These are phyloP conservation scores for Cyrtodaria siliqua DNA, from an alignment of 2,888 invertebrate species.

Conservation along the genomic window DNA sequence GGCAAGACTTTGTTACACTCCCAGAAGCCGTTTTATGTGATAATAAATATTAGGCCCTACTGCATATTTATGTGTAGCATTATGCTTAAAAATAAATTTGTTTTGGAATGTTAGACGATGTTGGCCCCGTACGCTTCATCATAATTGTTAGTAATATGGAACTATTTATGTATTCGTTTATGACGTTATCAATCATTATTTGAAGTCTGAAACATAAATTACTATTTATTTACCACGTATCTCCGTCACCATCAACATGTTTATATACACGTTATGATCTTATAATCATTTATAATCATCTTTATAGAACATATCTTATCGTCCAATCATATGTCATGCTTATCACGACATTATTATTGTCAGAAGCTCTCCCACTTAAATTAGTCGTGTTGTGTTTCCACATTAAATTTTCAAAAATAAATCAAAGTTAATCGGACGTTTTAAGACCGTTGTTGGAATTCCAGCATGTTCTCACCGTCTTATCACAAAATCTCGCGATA, in stretches of 20 bases:
- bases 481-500: conserved; percentile 61
- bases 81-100: too few species aligned
- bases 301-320: conserved; percentile 38
- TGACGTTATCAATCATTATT: not conserved
- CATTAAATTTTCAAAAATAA: conserved; percentile 55
- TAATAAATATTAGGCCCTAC: too few species aligned
- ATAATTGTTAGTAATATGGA: too few species aligned
- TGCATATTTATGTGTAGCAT: too few species aligned
- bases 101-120: too few species aligned
- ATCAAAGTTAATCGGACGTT: conserved; percentile 56
- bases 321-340: conserved; percentile 36
- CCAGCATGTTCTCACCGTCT: conserved; percentile 56
- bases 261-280: conserved; percentile 30
- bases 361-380: conserved; percentile 24
- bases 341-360: conserved; percentile 35
- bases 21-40: too few species aligned
- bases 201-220: not conserved
- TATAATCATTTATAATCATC: conserved; percentile 38
- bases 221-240: conserved; percentile 30
- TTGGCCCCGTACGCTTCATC: too few species aligned
- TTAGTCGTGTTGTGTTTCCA: conserved; percentile 44
- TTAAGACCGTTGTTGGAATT: conserved; percentile 52
- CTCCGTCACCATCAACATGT: conserved; percentile 22
- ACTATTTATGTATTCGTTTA: too few species aligned
- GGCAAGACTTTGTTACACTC: too few species aligned